Percentiles rank a stretch among this genome's conserved stretches.
Conservation (phyloP, 37 sponge, comb jelly and placozoan genomes). For the Geodia barretti region DNA sequence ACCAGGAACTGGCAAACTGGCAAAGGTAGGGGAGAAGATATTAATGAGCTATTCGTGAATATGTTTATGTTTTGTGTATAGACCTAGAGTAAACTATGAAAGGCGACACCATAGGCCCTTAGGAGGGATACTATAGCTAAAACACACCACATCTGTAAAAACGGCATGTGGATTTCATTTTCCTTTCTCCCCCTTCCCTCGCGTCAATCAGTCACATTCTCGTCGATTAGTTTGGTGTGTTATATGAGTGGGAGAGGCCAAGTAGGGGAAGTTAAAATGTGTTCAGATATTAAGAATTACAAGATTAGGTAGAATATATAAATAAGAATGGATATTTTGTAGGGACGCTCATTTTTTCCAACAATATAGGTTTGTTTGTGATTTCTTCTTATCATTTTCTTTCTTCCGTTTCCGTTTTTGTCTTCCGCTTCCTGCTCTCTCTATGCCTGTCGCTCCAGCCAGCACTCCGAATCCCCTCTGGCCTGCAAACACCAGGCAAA, state of each 20-base stretch:
- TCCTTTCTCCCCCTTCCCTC: no score
- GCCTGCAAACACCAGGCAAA: no score
- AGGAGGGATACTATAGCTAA: no score
- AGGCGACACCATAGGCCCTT: neutral
- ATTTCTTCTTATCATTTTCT: no score
- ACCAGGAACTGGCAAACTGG: slow-evolving; percentile 77
- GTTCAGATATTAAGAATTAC: neutral
- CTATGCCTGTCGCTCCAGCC: slow-evolving; percentile 76
- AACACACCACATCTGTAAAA: no score
- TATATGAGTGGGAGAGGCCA: neutral
- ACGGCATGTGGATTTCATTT: no score
- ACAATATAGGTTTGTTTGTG: slow-evolving; percentile 1
- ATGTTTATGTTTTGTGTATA: neutral
- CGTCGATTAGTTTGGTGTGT: neutral
- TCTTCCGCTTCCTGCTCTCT: no score
- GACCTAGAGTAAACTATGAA: neutral
- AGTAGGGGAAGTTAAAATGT: neutral
- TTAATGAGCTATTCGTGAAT: neutral
- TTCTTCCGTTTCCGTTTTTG: no score
- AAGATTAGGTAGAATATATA: neutral
- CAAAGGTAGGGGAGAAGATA: neutral
- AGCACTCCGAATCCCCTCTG: slow-evolving; percentile 95
- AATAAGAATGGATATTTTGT: neutral
- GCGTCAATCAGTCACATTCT: no score
- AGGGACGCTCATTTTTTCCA: slow-evolving; percentile 37